Base-by-base conservation (phyloP, 53 echinoderm and acorn worm species). In the Actinopyga echinites region DNA sequence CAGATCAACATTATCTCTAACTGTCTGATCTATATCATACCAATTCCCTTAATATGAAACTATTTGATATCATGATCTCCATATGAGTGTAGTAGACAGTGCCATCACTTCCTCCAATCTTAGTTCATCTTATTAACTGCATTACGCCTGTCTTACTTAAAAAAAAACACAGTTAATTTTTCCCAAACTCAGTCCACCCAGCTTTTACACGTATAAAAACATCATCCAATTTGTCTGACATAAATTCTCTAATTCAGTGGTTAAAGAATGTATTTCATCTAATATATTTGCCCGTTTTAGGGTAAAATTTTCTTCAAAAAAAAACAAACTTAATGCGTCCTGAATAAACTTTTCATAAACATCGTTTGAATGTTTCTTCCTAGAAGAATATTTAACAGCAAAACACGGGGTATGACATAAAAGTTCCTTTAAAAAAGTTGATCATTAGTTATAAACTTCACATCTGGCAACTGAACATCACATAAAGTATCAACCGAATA, bases 401-500 rank as follows among this genome's bases (percentile, higher is more conserved):
- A 55, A 55, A 55, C 57, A 36, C 26, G n/a, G n/a, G n/a, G n/a
- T n/a, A n/a, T n/a, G n/a, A n/a, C n/a, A 6, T 20, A 53, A 25
- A 9, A 84, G n/a, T 10, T 58, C 43, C 43, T 85, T 45, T 22
- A 69, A 85, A 82, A 82, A 21, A 82, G 37, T 22, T 56, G 23
- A 38, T 85, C 77, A 56, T 43, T 85, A 59, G 75, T 85, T 58
- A 56, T 58, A 73, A 61, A 61, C 19, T 75, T 2, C 17, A 69
- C 24, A 5, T 38, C 66, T 38, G 12, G 7, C 15, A 32, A 26
- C 19, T 69, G 58, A 37, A 84, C 56, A 49, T 44, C 28, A 1
- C 23, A 6, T 1, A 82, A 64, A 5, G 11, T 19, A 71, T 71
- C 38, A 35, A 37, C 13, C 0, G n/a, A n/a, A n/a, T n/a, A n/a